Evolutionary conservation across 2,888 invertebrate genomes (phyloP).

Genomic region (Pegoplata infirma): DNA sequence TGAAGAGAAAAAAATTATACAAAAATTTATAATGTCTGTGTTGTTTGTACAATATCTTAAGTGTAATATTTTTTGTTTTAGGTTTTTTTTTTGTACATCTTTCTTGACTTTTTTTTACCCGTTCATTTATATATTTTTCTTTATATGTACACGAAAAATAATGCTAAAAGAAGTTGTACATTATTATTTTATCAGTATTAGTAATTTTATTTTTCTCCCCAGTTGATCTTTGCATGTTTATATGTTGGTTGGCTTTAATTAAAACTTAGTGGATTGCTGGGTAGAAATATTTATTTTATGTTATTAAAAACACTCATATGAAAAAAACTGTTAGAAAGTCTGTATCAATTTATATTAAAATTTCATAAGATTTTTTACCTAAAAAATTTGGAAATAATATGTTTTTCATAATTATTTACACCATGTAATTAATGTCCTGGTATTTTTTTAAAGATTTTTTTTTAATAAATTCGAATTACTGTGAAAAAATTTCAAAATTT

Average conservation of each 20-base stretch:
- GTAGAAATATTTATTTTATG: not conserved
- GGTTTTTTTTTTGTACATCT: not conserved
- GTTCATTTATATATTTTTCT: not conserved
- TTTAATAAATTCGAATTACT: too few species aligned
- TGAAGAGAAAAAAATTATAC: conserved; percentile 12
- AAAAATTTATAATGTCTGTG: not conserved
- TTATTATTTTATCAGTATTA: not conserved
- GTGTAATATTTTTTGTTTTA: not conserved
- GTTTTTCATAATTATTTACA: too few species aligned
- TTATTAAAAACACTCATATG: not conserved
- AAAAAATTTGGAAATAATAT: too few species aligned
- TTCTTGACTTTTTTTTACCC: not conserved
- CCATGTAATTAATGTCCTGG: too few species aligned
- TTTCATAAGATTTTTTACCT: too few species aligned
- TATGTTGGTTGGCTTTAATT: conserved; percentile 36
- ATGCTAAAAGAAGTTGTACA: not conserved
- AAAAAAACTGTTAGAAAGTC: conserved; percentile 1
- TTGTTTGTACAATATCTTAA: not conserved
- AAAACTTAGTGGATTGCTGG: conserved; percentile 15
- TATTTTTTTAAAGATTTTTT: too few species aligned
- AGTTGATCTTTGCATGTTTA: conserved; percentile 36
- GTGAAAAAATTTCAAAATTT: too few species aligned
- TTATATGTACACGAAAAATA: not conserved
- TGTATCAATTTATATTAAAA: too few species aligned
- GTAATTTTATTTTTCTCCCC: not conserved